These are phyloP conservation scores for Gallinago stenura DNA, from an alignment of 2,797 vertebrate species.

Conservation along the genomic window DNA sequence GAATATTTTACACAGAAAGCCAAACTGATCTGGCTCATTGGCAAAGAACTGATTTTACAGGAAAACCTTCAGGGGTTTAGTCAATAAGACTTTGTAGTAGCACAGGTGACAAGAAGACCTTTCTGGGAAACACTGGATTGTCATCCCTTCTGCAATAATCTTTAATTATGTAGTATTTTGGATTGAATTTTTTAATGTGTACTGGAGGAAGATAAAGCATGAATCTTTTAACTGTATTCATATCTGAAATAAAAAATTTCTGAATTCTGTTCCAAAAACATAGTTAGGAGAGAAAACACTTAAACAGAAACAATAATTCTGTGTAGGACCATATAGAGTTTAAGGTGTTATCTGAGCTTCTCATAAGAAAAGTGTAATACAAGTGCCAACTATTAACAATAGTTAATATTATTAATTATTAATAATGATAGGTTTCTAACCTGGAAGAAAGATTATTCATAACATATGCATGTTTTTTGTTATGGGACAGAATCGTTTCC, in stretches of 20 bases:
- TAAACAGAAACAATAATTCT: neutral
- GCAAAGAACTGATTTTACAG: neutral
- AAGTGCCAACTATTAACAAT: neutral
- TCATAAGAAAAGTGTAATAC: neutral
- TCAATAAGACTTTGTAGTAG: neutral
- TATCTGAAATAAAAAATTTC: neutral
- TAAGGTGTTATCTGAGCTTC: neutral
- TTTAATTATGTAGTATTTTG: neutral
- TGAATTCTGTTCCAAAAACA: neutral
- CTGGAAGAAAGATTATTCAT: neutral
- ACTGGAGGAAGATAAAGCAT: neutral
- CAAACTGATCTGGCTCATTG: neutral
- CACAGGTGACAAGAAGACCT: neutral
- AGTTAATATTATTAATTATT: neutral
- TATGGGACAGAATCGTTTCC: neutral
- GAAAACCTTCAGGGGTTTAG: neutral
- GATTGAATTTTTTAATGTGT: neutral
- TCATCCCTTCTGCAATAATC: neutral
- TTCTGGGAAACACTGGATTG: neutral
- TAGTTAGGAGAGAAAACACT: neutral
- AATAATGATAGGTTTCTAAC: neutral
- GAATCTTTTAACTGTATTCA: neutral
- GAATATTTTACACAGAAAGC: neutral
- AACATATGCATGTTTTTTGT: accelerated
- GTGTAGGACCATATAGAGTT: neutral